These are phyloP conservation scores for Odontocerum albicorne DNA, from an alignment of 2,888 invertebrate genomes.

Conservation along the genomic window DNA sequence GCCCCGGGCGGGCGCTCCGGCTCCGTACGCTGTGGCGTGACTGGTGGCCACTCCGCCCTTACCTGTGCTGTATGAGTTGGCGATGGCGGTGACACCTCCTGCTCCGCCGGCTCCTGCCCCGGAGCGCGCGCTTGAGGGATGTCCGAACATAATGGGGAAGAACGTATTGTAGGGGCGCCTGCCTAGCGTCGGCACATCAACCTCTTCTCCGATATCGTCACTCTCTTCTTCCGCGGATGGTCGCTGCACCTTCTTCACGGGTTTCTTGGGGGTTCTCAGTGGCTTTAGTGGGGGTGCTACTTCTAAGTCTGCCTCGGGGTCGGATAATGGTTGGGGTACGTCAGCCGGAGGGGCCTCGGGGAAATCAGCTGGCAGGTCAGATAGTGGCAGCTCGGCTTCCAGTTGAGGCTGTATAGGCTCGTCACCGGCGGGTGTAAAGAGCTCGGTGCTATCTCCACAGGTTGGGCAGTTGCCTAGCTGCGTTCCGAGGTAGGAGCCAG, in stretches of 20 bases:
- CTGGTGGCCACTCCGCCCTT: constrained; percentile 72
- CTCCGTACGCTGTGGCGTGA: constrained; percentile 72
- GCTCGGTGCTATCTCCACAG: constrained; percentile 30
- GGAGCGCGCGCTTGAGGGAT: constrained; percentile 46
- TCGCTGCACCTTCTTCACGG: constrained; percentile 45
- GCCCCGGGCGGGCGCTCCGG: constrained; percentile 51
- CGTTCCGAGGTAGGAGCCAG: constrained; percentile 44
- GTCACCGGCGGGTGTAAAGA: constrained; percentile 13
- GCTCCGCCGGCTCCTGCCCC: constrained; percentile 50
- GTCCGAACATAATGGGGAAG: constrained; percentile 68
- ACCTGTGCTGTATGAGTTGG: constrained; percentile 72
- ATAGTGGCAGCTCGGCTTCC: constrained; percentile 19
- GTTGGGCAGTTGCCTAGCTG: constrained; percentile 24
- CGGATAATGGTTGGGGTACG: constrained; percentile 4
- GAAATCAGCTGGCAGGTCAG: constrained; percentile 15
- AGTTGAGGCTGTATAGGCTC: constrained; percentile 22
- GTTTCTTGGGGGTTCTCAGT: constrained; percentile 44
- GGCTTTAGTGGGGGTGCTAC: constrained; percentile 42
- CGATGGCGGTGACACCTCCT: constrained; percentile 67
- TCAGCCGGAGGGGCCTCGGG: constrained; percentile 11
- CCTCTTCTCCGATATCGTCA: constrained; percentile 52
- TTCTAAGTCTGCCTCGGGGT: constrained; percentile 31
- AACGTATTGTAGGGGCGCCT: constrained; percentile 59
- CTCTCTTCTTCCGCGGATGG: constrained; percentile 48
- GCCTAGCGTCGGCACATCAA: constrained; percentile 42